Conservation (phyloP, 2,888 invertebrate species). For the Patella depressa region DNA sequence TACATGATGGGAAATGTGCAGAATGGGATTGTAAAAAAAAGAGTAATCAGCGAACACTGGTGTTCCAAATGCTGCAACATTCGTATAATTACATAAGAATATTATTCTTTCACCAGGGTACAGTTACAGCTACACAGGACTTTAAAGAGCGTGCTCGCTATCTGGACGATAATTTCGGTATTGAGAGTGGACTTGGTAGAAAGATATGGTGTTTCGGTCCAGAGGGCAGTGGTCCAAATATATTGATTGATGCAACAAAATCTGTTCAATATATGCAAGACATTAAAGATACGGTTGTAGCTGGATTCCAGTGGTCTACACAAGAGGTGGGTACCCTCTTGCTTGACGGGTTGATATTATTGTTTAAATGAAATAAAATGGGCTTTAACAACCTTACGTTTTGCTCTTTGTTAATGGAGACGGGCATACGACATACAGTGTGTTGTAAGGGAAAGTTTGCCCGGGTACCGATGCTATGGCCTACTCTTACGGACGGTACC, state of each 20-base stretch:
- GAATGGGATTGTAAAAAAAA: no score
- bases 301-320: constrained; percentile 98
- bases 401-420: no score
- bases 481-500: no score
- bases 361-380: no score
- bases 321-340: constrained; percentile 80
- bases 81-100: not conserved
- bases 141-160: constrained; percentile 96
- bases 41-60: no score
- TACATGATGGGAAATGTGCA: no score
- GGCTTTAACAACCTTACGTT: no score
- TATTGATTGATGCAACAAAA: constrained; percentile 97
- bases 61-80: no score
- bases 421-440: no score
- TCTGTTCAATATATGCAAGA: constrained; percentile 99
- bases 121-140: constrained; percentile 94
- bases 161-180: constrained; percentile 94
- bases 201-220: constrained; percentile 99
- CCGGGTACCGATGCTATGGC: no score
- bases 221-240: constrained; percentile 97
- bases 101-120: constrained; percentile 76
- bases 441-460: no score
- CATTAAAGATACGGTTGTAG: constrained; percentile 98
- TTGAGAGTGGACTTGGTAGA: constrained; percentile 95
- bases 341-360: no score